These are phyloP conservation scores for Peromyscus polionotus DNA, from an alignment of 2,113 vertebrate genomes.

Conservation along the genomic window DNA sequence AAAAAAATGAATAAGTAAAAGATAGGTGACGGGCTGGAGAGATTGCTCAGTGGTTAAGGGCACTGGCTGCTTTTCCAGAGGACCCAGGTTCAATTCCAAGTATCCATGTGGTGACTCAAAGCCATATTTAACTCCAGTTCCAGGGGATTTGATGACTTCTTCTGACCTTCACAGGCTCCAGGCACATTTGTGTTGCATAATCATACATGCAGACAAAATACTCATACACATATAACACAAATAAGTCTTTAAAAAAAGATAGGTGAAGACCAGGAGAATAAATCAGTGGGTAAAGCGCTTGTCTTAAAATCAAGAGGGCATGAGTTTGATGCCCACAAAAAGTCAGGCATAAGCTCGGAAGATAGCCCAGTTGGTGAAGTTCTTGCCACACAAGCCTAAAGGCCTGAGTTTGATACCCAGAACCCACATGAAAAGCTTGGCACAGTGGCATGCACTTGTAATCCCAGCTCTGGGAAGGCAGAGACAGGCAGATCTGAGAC, in stretches of 20 bases:
- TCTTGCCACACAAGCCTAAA: background rate
- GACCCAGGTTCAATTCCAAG: background rate
- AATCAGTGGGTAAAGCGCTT: background rate
- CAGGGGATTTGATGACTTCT: background rate
- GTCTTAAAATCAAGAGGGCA: too few species aligned
- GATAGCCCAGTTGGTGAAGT: background rate
- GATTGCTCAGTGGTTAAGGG: background rate
- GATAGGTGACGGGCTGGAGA: background rate
- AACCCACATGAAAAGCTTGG: background rate
- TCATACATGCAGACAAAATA: background rate
- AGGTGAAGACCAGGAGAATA: too few species aligned
- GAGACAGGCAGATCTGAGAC: background rate
- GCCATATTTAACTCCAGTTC: background rate
- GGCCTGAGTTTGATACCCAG: background rate
- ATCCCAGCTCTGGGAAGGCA: background rate
- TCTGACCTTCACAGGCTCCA: background rate
- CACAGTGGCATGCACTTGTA: background rate
- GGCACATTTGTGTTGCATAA: background rate
- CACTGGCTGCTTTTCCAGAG: background rate
- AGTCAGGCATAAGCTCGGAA: background rate
- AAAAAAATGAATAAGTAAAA: background rate
- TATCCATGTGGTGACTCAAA: background rate
- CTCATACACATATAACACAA: background rate
- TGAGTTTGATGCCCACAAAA: background rate
- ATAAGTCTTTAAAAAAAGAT: background rate